These are phyloP conservation scores for Meriones unguiculatus DNA, from an alignment of 2,113 vertebrate genomes.

Conservation along the genomic window DNA sequence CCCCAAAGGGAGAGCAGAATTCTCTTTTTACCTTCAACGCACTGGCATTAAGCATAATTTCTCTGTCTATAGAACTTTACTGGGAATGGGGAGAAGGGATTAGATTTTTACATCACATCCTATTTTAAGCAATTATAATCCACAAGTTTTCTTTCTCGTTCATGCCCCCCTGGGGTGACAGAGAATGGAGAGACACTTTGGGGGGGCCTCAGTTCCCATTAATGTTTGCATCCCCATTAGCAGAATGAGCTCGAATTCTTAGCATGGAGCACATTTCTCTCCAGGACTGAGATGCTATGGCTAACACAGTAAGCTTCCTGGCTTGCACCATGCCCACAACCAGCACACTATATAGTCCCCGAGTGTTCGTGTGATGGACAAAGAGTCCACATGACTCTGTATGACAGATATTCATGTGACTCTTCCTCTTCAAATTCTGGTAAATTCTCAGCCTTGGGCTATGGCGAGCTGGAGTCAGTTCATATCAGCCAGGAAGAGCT, in stretches of 20 bases:
- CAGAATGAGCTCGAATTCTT: slow-evolving; percentile 78
- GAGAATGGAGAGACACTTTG: slow-evolving; percentile 77
- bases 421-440: background rate
- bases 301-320: background rate
- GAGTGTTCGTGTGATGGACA: accelerated
- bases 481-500: accelerated
- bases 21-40: slow-evolving; percentile 85
- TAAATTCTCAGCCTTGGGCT: background rate
- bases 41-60: slow-evolving; percentile 86
- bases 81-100: slow-evolving; percentile 81
- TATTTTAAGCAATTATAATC: slow-evolving; percentile 89
- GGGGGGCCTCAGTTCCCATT: slow-evolving; percentile 79
- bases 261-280: slow-evolving; percentile 36
- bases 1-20: slow-evolving; percentile 86
- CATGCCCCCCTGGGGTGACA: slow-evolving; percentile 81
- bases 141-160: slow-evolving; percentile 84
- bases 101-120: slow-evolving; percentile 86
- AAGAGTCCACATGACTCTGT: too few species aligned
- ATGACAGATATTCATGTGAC: accelerated
- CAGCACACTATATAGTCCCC: too few species aligned
- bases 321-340: accelerated
- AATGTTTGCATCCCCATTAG: slow-evolving; percentile 81
- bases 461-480: accelerated
- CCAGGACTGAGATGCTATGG: background rate
- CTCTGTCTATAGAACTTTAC: slow-evolving; percentile 89